These are phyloP conservation scores for Miltochrista miniata DNA, from an alignment of 2,888 invertebrate genomes.

Conservation along the genomic window DNA sequence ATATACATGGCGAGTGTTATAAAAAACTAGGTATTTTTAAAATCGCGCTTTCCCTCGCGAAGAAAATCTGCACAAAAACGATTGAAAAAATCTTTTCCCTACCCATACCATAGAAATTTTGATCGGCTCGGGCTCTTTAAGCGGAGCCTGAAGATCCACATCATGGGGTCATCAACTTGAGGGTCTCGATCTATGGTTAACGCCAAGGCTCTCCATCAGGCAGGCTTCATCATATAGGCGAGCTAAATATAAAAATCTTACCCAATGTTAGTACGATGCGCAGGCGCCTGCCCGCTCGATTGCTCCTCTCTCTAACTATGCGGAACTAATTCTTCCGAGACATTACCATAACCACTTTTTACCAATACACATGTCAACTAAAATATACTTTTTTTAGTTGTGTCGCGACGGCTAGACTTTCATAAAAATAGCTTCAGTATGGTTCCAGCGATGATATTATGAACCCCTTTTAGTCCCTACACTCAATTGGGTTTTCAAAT, in stretches of 20 bases:
- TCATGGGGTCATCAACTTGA: too few relatives aligned
- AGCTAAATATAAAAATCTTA: constrained; percentile 55
- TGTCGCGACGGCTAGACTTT: constrained; percentile 30
- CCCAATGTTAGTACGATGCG: constrained; percentile 20
- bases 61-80: too few relatives aligned
- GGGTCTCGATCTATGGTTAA: too few relatives aligned
- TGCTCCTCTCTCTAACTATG: constrained; percentile 64
- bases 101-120: too few relatives aligned
- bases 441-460: background rate
- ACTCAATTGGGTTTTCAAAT: constrained; percentile 18
- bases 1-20: background rate
- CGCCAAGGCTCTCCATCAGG: too few relatives aligned
- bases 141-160: too few relatives aligned
- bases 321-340: constrained; percentile 74
- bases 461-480: constrained; percentile 29
- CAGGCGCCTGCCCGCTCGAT: constrained; percentile 64
- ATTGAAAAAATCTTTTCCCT: too few relatives aligned
- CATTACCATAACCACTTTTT: constrained; percentile 59
- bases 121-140: too few relatives aligned
- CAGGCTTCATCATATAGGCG: too few relatives aligned
- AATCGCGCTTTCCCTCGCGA: too few relatives aligned
- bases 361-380: constrained; percentile 54
- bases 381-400: constrained; percentile 47
- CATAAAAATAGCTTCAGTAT: constrained; percentile 10
- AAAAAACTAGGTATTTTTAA: too few relatives aligned